phyloP scores from a whole-genome alignment of 1,140 invertebrate genomes.

The Metopolophium dirhodum region DNA sequence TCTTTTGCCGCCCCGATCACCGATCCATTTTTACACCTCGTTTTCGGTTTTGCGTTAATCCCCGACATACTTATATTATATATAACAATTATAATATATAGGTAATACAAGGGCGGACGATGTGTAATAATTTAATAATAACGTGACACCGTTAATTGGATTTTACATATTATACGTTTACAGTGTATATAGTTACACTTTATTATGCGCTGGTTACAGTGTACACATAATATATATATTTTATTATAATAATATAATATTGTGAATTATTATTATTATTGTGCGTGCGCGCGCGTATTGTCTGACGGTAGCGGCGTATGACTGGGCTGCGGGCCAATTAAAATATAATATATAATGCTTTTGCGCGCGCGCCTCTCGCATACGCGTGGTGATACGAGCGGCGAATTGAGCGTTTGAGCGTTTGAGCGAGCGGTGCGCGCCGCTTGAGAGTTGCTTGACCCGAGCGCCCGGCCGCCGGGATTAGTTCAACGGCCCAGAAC shows the following conservation, averaged over 20 bases:
- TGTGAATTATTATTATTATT: background rate
- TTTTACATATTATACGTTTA: background rate
- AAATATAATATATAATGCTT: background rate
- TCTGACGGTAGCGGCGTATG: background rate
- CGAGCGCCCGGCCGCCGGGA: constrained; percentile 44
- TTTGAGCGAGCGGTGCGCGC: background rate
- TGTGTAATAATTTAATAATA: too few species aligned
- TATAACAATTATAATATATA: background rate
- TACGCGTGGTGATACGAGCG: background rate
- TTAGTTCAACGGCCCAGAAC: constrained; percentile 45
- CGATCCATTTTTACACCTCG: background rate
- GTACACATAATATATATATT: background rate
- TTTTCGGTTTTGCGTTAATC: background rate
- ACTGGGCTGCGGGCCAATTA: constrained; percentile 35
- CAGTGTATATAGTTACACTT: background rate
- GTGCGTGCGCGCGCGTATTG: background rate
- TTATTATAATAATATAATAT: background rate
- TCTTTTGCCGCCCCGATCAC: background rate
- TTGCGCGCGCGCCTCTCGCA: background rate
- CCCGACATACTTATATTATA: background rate
- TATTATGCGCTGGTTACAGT: too few species aligned
- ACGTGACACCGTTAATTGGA: background rate
- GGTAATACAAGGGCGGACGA: too few species aligned
- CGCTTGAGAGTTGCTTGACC: constrained; percentile 54
- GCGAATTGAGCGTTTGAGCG: background rate